Conservation (phyloP, 2,113 vertebrate genomes). For the Mesembrinibis cayennensis region DNA sequence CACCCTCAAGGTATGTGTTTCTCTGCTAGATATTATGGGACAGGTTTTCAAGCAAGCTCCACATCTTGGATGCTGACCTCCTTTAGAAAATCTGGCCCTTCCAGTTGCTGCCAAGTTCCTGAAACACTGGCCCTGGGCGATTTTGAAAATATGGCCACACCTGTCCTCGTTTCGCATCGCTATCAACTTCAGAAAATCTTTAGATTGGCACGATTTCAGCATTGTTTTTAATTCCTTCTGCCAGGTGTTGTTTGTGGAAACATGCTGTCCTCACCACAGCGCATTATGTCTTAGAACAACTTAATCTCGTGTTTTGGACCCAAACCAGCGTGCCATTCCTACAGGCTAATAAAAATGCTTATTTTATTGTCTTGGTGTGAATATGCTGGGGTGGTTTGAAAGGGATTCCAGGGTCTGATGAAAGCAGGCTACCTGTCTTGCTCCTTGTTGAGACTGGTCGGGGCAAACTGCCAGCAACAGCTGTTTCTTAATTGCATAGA, state of each 20-base stretch:
- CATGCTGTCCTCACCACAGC: not conserved
- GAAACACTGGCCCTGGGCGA: not conserved
- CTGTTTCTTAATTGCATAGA: slow-evolving; percentile 49
- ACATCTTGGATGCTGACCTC: slow-evolving; percentile 13
- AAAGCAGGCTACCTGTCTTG: slow-evolving; percentile 30
- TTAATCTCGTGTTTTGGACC: not conserved
- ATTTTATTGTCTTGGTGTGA: not conserved
- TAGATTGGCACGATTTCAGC: slow-evolving; percentile 3
- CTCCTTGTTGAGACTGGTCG: not conserved
- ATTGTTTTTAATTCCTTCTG: slow-evolving; percentile 33
- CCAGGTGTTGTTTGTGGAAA: slow-evolving; percentile 58
- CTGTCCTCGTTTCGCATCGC: not conserved
- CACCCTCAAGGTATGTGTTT: not conserved
- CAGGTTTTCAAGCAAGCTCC: not conserved
- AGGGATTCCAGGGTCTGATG: not conserved
- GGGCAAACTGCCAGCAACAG: slow-evolving; percentile 25
- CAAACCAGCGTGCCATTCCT: not conserved
- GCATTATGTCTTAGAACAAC: not conserved
- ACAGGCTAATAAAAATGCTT: not conserved
- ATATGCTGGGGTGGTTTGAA: not conserved
- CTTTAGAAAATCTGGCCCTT: slow-evolving; percentile 19
- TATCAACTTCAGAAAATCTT: not conserved
- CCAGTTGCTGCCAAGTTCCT: slow-evolving; percentile 7
- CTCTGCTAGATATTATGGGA: not conserved
- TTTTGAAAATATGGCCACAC: not conserved